Percentiles rank a stretch among this genome's conserved stretches.
Conservation (phyloP, 1,140 invertebrate genomes). For the Meloidogyne hapla region DNA sequence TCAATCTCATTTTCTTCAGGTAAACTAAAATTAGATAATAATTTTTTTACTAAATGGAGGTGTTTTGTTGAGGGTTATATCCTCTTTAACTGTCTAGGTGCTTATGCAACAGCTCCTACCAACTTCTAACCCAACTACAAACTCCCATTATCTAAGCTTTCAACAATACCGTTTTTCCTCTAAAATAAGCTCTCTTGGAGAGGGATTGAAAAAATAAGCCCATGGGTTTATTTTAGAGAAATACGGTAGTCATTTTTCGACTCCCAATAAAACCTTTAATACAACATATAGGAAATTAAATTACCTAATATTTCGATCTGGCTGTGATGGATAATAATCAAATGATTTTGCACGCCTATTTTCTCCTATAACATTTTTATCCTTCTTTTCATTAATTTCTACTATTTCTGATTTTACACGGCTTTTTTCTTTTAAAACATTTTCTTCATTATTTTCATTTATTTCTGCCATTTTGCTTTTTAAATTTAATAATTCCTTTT, state of each 20-base stretch:
- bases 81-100: no score
- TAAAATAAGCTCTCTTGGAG: no score
- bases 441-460: not conserved
- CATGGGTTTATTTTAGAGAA: no score
- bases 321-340: not conserved
- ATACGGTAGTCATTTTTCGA: no score
- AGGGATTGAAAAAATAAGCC: no score
- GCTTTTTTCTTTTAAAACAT: not conserved
- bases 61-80: no score
- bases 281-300: not conserved
- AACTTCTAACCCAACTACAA: no score
- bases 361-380: not conserved
- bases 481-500: not conserved
- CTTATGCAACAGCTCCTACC: no score
- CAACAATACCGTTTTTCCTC: no score
- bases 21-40: not conserved
- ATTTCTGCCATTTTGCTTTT: not conserved
- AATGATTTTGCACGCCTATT: not conserved
- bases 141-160: no score
- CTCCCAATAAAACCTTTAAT: no score
- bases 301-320: not conserved
- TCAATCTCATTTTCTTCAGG: not conserved
- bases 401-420: not conserved
- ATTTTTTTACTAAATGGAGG: no score
- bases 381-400: not conserved